Base-by-base conservation (phyloP, 2,113 vertebrate genomes). In the Oncorhynchus tshawytscha region DNA sequence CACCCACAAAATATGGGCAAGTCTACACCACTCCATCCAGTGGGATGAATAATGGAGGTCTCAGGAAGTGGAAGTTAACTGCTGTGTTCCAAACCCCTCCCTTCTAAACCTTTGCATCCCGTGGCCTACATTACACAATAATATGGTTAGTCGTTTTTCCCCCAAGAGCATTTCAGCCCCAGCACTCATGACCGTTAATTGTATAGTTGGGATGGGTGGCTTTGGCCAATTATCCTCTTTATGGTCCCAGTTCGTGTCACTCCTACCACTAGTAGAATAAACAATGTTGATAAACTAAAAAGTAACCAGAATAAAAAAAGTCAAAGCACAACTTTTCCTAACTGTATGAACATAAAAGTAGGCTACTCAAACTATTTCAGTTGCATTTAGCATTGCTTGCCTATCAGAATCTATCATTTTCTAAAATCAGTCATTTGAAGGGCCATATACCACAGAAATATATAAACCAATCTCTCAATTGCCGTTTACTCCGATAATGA, bases 41-140 rank as follows among this genome's bases (percentile, higher is more conserved):
- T 86, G 85, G 84, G 85, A 88, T 86, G 88, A 88, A 83, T 81
- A 49, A 71, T 64, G 81, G 73, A 68, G n/a, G 18, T 64, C 22
- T 71, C 79, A 85, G 87, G 79, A 91, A 83, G 83, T 87, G 48
- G 79, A 82, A 77, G 77, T 78, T 67, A 74, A 83, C 78, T 6
- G 76, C 78, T 68, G 67, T 73, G 51, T 77, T 86, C 79, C 78
- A 74, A 74, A 82, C 72, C 78, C 62, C 76, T 86, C 73, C 75
- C 77, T 76, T 34, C 59, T 57, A 76, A 84, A 81, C 78, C 76
- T 79, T 73, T 54, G 59, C 48, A 83, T 88, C 75, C 84, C 78
- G 45, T 82, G 67, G 80, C 72, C 81, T 60, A 67, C 49, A 74
- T 81, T 78, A 82, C 72, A 86, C 82, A 91, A 88, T 65, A 74